Evolutionary conservation across 1,140 invertebrate genomes (phyloP).

Genomic region (Samia ricini): DNA sequence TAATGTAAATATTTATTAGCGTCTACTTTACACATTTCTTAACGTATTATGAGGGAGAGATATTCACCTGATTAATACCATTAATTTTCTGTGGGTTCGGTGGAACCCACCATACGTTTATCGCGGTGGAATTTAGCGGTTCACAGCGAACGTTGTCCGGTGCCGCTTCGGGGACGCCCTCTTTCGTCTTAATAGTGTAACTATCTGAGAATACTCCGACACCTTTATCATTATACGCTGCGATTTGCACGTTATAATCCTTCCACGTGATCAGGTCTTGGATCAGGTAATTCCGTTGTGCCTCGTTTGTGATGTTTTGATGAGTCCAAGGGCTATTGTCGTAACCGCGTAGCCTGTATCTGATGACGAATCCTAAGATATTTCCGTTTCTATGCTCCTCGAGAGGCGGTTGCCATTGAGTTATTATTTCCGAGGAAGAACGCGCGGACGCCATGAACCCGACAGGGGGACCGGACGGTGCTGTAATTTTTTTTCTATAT

Average conservation of each 20-base stretch:
- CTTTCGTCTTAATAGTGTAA: constrained; percentile 95
- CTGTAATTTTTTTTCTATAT: constrained; percentile 66
- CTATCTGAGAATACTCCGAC: constrained; percentile 95
- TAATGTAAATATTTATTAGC: too few relatives aligned
- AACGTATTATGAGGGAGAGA: too few relatives aligned
- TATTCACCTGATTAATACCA: constrained; percentile 92
- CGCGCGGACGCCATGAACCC: constrained; percentile 94
- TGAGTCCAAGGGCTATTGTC: constrained; percentile 92
- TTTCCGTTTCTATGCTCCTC: constrained; percentile 97
- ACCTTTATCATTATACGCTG: constrained; percentile 98
- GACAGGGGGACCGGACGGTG: constrained; percentile 92
- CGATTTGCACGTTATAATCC: constrained; percentile 98
- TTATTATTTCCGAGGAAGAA: constrained; percentile 96
- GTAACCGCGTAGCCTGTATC: constrained; percentile 95
- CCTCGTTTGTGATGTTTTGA: constrained; percentile 95
- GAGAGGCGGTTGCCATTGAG: constrained; percentile 97
- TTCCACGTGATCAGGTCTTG: constrained; percentile 98
- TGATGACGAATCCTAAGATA: constrained; percentile 94
- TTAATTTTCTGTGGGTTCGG: constrained; percentile 98
- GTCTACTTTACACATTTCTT: too few relatives aligned
- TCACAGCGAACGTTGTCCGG: constrained; percentile 89
- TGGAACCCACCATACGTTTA: constrained; percentile 91
- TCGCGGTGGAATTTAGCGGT: constrained; percentile 92
- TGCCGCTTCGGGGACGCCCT: constrained; percentile 95
- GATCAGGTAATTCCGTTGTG: constrained; percentile 94